Evolutionary conservation across 2,113 vertebrate species (phyloP).

Genomic region (Equus quagga): DNA sequence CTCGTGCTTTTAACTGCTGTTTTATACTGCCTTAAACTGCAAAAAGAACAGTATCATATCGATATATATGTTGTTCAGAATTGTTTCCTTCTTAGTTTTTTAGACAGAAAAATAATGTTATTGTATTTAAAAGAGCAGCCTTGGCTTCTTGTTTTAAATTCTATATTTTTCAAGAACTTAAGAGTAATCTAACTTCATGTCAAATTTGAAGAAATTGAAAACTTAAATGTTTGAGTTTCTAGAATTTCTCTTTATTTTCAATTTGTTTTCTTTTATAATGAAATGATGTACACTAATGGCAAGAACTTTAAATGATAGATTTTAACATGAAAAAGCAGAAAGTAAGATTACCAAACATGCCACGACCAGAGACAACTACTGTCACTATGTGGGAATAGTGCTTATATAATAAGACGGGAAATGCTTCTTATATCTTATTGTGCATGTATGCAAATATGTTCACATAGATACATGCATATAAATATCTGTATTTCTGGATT

Average conservation of each 20-base stretch:
- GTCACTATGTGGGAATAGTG: neutral
- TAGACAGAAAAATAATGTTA: neutral
- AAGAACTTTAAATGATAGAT: neutral
- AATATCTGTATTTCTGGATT: neutral
- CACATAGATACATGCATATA: neutral
- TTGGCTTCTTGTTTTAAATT: neutral
- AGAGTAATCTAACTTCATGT: neutral
- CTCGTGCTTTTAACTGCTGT: neutral
- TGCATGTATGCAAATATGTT: neutral
- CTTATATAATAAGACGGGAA: neutral
- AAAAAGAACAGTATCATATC: neutral
- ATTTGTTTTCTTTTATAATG: neutral
- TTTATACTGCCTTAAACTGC: neutral
- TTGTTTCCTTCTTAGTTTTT: neutral
- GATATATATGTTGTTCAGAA: neutral
- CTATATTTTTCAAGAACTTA: neutral
- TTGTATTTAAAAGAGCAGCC: neutral
- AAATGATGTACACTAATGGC: neutral
- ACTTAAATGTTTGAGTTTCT: neutral
- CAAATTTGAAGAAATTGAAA: neutral
- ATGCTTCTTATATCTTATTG: accelerated
- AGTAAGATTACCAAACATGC: neutral
- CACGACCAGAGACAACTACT: neutral
- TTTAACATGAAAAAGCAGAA: neutral
- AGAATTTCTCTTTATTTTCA: neutral